Base-by-base conservation (phyloP, 2,113 vertebrate genomes). In the Daubentonia madagascariensis region DNA sequence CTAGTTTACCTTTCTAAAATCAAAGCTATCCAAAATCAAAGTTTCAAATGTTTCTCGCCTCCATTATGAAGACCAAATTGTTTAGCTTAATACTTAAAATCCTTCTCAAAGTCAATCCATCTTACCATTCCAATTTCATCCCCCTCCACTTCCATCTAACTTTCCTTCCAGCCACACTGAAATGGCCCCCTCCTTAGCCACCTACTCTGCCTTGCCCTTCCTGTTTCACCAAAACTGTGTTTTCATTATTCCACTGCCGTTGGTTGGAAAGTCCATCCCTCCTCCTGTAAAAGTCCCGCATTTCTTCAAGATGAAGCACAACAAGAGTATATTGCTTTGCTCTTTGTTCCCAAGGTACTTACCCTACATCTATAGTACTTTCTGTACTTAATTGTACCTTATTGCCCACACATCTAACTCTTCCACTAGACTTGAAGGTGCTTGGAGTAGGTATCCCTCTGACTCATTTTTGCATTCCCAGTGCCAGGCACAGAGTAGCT, bases 1-100 rank as follows among this genome's bases (percentile, higher is more conserved):
- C 40, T 30, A n/a, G 4, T 61, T 93, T 59, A 72, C 17, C 25
- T 96, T 61, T 28, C 6, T 93, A 85, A 80, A 83, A 93, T 61
- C 40, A 96, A 96, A 93, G 63, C 17, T 73, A 43, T 72, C 13
- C 9, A 89, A 81, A 83, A 35, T 28, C 5, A 68, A 43, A 75
- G 18, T 83, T 88, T 59, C 23, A 68, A 17, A 65, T 30, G 8
- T 52, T 37, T 37, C n/a, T 75, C 76, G 18, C 40, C 12, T 87
- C 52, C 25, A 43, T 93, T 48, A 43, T 30, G 16, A 84, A 89
- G 25, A 75, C 0, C 14, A 96, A 35, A 65, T 40, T 63, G 9
- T 79, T 83, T 45, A 89, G 32, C 18, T 75, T 32, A 72, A 43
- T n/a, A 50, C 22, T 63, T 18, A 86, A 65, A 78, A 75, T 28